Base-by-base conservation (phyloP, 2,797 vertebrate genomes). In the Pitangus sulphuratus region DNA sequence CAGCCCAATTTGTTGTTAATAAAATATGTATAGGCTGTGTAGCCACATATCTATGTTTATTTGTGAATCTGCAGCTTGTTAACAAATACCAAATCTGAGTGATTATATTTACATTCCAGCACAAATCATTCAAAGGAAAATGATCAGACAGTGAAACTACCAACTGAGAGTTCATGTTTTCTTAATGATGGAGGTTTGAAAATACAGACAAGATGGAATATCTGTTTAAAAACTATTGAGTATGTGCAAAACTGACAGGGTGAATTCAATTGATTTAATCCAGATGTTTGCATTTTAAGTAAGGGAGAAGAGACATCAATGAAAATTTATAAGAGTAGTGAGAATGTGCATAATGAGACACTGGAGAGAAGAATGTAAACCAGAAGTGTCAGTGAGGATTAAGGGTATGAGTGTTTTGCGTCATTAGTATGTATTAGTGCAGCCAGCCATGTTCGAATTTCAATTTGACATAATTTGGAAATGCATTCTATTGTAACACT, bases 211-310 rank as follows among this genome's bases (percentile, higher is more conserved):
- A 57, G 25, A 57, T 86, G 61, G 39, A 81, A 89, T n/a, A 26
- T 72, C 31, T 25, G 12, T 87, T 75, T 74, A 54, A 76, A 88
- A 86, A 61, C 18, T 89, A 11, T 56, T 58, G 89, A 75, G 28
- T 65, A 35, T 57, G 45, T 70, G 65, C 58, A 84, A 86, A 87
- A 93, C 62, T 79, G 70, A 39, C 95, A 91, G 76, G 24, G 9
- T 72, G 79, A 83, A 71, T 96, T 96, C 70, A 81, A 57, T 86
- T 96, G 87, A 92, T 93, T 85, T 90, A 93, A 91, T 94, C 84
- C 89, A 95, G 92, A 93, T 95, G 89, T 91, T 93, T 84, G 83
- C 83, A 91, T 96, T 95, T 96, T 86, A 86, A 96, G 51, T 54
- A 65, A 76, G 77, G 44, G 44, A 92, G 70, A 91, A 91, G 72